Evolutionary conservation across 2,888 invertebrate species (phyloP).

Genomic region (Ctenicera cuprea): DNA sequence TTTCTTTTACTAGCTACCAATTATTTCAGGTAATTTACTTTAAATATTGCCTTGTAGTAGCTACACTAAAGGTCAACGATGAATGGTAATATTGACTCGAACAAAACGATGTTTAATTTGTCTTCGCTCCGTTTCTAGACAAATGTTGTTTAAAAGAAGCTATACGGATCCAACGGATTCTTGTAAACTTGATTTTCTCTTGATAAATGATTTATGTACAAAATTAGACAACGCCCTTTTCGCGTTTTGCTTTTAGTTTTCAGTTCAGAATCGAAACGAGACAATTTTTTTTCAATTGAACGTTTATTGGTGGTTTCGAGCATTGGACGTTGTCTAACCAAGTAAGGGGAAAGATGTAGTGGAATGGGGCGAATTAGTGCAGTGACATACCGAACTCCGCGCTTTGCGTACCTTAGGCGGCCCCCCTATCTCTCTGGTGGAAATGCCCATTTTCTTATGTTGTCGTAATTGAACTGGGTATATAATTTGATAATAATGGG

Average conservation of each 20-base stretch:
- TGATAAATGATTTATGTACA: conserved; percentile 34
- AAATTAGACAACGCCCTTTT: conserved; percentile 38
- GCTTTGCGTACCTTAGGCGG: conserved; percentile 86
- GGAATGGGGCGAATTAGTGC: conserved; percentile 54
- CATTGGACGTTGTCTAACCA: conserved; percentile 6
- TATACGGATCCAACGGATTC: conserved; percentile 21
- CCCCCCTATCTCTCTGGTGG: conserved; percentile 93
- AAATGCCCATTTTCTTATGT: conserved; percentile 97
- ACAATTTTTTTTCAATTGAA: conserved; percentile 3
- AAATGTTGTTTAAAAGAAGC: conserved; percentile 8
- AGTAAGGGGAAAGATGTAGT: conserved; percentile 16
- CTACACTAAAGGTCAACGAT: conserved; percentile 5
- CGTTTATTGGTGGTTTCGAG: not conserved
- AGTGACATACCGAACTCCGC: conserved; percentile 77
- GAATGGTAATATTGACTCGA: conserved; percentile 5
- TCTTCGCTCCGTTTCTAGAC: not conserved
- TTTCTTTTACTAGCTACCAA: conserved; percentile 17
- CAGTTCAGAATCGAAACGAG: conserved; percentile 7
- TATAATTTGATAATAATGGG: conserved; percentile 95
- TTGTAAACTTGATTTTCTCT: conserved; percentile 7
- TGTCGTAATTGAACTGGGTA: conserved; percentile 95
- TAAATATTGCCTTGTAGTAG: not conserved
- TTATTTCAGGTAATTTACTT: conserved; percentile 5
- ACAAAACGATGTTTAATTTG: not conserved
- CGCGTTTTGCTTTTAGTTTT: conserved; percentile 11